phyloP scores from a whole-genome alignment of 2,797 vertebrate species.

The Thunnus albacares region DNA sequence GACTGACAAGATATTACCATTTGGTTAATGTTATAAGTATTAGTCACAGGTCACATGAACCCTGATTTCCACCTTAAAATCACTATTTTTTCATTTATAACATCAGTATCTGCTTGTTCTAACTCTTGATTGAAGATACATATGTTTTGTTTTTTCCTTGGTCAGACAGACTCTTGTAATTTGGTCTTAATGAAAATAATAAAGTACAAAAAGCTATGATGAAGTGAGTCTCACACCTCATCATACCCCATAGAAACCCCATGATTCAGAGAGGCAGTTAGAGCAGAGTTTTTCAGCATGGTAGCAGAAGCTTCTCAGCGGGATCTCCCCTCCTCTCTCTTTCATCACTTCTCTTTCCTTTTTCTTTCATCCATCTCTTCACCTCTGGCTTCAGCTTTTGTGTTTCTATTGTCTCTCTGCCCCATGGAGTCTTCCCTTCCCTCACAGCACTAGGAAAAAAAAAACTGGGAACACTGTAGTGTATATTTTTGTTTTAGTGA shows the following conservation, averaged over 20 bases:
- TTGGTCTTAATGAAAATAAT: not conserved
- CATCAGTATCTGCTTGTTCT: not conserved
- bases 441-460: constrained; percentile 2
- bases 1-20: too few species aligned
- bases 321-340: constrained; percentile 20
- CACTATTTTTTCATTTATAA: too few species aligned
- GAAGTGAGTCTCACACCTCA: constrained; percentile 5
- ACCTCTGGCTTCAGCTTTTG: constrained; percentile 27
- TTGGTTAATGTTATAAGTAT: too few species aligned
- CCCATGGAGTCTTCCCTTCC: not conserved
- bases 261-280: constrained; percentile 11
- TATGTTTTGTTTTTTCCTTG: not conserved
- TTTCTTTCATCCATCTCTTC: constrained; percentile 4
- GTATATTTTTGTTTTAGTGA: not conserved
- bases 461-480: too few species aligned
- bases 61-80: too few species aligned
- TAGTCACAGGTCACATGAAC: too few species aligned
- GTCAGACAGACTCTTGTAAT: not conserved
- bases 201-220: not conserved
- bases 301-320: constrained; percentile 40
- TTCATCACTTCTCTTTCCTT: not conserved
- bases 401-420: not conserved
- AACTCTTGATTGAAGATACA: not conserved
- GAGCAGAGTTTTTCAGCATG: constrained; percentile 23
- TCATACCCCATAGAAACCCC: not conserved